Evolutionary conservation across 1,140 invertebrate genomes (phyloP).

Genomic region (Brachionus paranguensis): DNA sequence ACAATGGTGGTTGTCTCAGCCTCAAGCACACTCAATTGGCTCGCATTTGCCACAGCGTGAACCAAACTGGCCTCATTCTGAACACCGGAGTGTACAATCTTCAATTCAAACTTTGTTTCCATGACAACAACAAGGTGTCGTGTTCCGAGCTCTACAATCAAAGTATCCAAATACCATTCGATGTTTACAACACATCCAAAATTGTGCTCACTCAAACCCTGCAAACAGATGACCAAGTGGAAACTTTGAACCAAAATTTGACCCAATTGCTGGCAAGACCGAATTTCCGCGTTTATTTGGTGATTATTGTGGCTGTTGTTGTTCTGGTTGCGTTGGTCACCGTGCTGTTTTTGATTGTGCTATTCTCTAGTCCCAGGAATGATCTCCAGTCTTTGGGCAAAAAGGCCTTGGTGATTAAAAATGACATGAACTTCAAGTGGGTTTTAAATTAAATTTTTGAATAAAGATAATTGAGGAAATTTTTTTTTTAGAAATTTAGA

Average conservation of each 20-base stretch:
- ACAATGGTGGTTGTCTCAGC: slow-evolving; percentile 7
- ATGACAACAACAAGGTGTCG: neutral
- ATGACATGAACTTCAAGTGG: neutral
- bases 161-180: neutral
- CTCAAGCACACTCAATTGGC: neutral
- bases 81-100: neutral
- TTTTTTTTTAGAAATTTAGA: neutral
- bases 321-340: neutral
- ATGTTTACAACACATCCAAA: neutral
- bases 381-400: neutral
- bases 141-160: slow-evolving; percentile 23
- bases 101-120: slow-evolving; percentile 18
- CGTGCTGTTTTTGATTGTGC: neutral
- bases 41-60: neutral
- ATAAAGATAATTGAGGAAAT: neutral
- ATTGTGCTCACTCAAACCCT: neutral
- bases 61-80: neutral
- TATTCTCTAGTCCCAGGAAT: neutral
- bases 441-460: neutral
- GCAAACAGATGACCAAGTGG: neutral
- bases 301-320: neutral
- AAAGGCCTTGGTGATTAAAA: neutral
- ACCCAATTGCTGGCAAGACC: neutral
- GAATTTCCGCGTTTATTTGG: neutral
- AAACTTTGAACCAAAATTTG: neutral